These are phyloP conservation scores for Agapornis roseicollis DNA, from an alignment of 2,113 vertebrate genomes.

Conservation along the genomic window DNA sequence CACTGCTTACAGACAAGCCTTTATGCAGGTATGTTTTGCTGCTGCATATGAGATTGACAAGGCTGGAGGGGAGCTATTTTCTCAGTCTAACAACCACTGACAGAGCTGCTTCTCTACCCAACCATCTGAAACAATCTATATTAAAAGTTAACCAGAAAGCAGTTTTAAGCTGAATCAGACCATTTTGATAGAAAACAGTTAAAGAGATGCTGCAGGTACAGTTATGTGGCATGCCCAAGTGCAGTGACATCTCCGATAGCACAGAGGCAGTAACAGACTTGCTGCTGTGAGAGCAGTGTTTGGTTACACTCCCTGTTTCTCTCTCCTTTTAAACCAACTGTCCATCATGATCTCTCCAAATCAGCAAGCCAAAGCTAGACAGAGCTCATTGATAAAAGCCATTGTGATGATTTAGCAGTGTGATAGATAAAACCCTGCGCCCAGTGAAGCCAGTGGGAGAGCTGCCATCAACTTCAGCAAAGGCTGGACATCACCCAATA, in stretches of 20 bases:
- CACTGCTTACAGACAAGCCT: background rate
- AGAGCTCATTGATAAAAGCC: background rate
- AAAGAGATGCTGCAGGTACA: background rate
- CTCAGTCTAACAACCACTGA: background rate
- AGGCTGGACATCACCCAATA: background rate
- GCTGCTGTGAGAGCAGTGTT: background rate
- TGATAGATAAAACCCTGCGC: background rate
- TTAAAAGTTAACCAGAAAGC: background rate
- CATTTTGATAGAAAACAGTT: background rate
- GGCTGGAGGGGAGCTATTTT: background rate
- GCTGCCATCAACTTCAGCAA: slow-evolving; percentile 8
- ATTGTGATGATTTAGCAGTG: background rate
- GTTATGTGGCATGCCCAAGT: background rate
- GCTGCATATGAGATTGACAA: background rate
- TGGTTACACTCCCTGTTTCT: background rate
- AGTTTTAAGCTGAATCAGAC: background rate
- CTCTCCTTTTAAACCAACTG: background rate
- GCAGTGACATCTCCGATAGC: background rate
- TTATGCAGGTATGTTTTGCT: background rate
- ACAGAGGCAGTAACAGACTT: background rate
- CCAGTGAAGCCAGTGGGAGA: background rate
- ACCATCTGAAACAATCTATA: background rate
- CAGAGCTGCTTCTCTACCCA: background rate
- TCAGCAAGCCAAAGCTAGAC: background rate
- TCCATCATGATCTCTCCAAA: background rate